These are phyloP conservation scores for Chironomus tepperi DNA, from an alignment of 1,140 invertebrate genomes.

Conservation along the genomic window DNA sequence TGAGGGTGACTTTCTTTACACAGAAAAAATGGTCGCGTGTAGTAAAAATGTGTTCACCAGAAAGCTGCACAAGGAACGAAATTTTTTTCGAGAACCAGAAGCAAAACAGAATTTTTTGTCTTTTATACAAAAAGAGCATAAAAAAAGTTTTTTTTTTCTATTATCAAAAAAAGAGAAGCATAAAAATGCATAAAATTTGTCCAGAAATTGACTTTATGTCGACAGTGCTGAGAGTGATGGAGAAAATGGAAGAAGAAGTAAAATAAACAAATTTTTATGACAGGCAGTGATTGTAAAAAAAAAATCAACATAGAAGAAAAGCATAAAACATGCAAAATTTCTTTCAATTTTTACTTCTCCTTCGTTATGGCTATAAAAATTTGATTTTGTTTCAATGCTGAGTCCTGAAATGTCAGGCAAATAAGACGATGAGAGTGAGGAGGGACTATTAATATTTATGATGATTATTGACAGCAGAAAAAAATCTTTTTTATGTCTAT, in stretches of 20 bases:
- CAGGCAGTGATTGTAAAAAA: conserved; percentile 18
- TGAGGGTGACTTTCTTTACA: conserved; percentile 18
- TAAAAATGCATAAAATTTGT: conserved; percentile 19
- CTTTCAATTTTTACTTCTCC: neutral
- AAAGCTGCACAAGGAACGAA: neutral
- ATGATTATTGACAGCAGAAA: conserved; percentile 16
- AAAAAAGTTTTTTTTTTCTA: neutral
- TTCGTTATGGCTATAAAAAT: neutral
- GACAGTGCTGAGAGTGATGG: neutral
- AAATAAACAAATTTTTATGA: conserved; percentile 16
- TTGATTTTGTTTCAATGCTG: neutral
- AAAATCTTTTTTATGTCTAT: neutral
- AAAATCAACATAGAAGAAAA: neutral
- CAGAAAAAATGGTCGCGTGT: conserved; percentile 20
- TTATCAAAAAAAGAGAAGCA: neutral
- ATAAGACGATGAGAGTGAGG: neutral
- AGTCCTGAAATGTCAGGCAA: neutral
- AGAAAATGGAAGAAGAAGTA: neutral
- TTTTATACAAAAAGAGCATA: conserved; percentile 11
- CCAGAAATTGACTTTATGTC: neutral
- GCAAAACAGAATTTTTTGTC: neutral
- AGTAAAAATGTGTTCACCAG: conserved; percentile 17
- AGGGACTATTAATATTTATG: conserved; percentile 16
- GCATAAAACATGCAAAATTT: conserved; percentile 19
- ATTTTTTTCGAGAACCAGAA: neutral